Evolutionary conservation across 2,888 invertebrate species (phyloP).

Genomic region (Hetaerina titia): DNA sequence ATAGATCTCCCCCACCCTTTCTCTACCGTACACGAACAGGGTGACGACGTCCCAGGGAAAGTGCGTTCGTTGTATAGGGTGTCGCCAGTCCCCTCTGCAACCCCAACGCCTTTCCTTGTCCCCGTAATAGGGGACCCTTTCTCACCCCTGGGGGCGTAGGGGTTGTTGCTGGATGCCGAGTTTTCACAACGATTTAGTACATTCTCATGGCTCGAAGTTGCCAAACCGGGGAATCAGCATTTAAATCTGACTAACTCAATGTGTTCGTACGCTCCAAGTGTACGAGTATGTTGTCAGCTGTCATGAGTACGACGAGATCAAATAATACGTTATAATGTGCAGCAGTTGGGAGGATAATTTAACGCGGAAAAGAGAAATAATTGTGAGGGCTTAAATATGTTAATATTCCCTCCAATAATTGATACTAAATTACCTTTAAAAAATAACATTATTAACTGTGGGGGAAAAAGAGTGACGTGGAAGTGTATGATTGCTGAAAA

Average conservation of each 20-base stretch:
- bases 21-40: background rate
- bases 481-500: no score
- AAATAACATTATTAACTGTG: no score
- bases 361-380: background rate
- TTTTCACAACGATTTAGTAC: constrained; percentile 20
- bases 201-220: background rate
- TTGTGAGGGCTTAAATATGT: background rate
- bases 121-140: background rate
- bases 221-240: background rate
- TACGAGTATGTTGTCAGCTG: background rate
- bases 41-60: background rate
- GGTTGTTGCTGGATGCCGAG: constrained; percentile 16
- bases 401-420: no score
- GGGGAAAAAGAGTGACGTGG: no score
- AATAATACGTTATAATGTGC: background rate
- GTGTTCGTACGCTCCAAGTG: background rate
- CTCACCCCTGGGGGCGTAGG: background rate
- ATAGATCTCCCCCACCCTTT: background rate
- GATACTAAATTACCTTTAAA: no score
- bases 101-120: background rate
- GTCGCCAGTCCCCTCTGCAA: background rate
- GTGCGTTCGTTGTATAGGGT: background rate
- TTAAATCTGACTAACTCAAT: background rate
- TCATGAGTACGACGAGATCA: background rate
- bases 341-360: background rate